A percentile compares a stretch with the other conserved stretches of the same genome.
These are phyloP conservation scores for Epicauta chinensis DNA, from an alignment of 1,140 invertebrate species.

Conservation along the genomic window DNA sequence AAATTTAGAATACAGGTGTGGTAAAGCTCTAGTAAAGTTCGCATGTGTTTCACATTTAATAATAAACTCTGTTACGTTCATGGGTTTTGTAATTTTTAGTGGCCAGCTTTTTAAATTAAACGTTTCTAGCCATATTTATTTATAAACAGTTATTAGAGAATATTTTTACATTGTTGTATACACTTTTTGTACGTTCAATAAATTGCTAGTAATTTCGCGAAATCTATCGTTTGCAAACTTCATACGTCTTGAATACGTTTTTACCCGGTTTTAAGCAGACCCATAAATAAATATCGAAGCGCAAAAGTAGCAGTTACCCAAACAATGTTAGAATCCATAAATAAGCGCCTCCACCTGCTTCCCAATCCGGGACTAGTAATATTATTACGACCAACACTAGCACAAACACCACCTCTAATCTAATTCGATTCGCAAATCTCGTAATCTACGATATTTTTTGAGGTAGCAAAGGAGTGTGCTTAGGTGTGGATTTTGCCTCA, in stretches of 20 bases:
- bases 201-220: too few relatives aligned
- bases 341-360: not conserved
- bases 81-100: too few relatives aligned
- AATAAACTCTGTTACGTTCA: too few relatives aligned
- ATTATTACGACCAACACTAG: too few relatives aligned
- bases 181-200: too few relatives aligned
- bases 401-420: constrained; percentile 1
- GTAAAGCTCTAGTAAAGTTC: constrained; percentile 6
- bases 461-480: constrained; percentile 5
- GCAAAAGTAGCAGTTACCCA: not conserved
- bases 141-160: too few relatives aligned
- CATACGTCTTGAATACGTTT: constrained; percentile 2
- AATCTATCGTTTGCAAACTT: not conserved
- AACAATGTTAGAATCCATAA: not conserved
- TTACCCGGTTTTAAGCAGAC: constrained; percentile 1
- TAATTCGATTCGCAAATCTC: constrained; percentile 14
- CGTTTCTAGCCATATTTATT: too few relatives aligned
- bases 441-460: constrained; percentile 12
- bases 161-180: too few relatives aligned
- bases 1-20: not conserved
- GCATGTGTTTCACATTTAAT: constrained; percentile 1
- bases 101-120: too few relatives aligned
- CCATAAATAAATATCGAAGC: constrained; percentile 10
- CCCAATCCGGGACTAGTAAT: not conserved
- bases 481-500: constrained; percentile 15